These are phyloP conservation scores for Tenthredo distinguenda DNA, from an alignment of 2,888 invertebrate genomes.

Conservation along the genomic window DNA sequence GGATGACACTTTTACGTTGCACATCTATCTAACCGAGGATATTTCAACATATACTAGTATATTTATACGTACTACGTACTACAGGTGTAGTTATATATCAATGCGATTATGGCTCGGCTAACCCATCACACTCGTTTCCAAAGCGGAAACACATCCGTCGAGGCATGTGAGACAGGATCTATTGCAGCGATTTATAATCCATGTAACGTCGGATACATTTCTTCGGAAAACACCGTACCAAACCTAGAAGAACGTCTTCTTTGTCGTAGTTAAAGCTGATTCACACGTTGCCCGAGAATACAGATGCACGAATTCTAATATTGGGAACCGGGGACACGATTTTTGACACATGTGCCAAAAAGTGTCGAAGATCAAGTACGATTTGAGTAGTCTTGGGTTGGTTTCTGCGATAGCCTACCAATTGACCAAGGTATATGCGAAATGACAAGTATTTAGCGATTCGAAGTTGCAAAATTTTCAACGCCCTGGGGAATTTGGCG, in stretches of 20 bases:
- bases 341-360: neutral
- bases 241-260: neutral
- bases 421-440: neutral
- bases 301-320: conserved; percentile 14
- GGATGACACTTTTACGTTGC: conserved; percentile 28
- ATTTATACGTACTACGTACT: neutral
- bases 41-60: neutral
- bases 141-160: conserved; percentile 57
- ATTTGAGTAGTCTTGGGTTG: too few species aligned
- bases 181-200: conserved; percentile 58
- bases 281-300: neutral
- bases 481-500: conserved; percentile 15
- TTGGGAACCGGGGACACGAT: neutral
- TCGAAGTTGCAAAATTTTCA: neutral
- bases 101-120: conserved; percentile 53
- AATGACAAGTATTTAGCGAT: neutral
- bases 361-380: neutral
- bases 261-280: conserved; percentile 4
- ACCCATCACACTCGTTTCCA: conserved; percentile 56
- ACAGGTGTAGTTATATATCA: neutral
- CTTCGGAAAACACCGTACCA: neutral
- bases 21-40: neutral
- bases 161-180: conserved; percentile 56
- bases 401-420: too few species aligned
- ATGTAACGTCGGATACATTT: conserved; percentile 33